These are phyloP conservation scores for Coelopa pilipes DNA, from an alignment of 2,888 invertebrate genomes.

Conservation along the genomic window DNA sequence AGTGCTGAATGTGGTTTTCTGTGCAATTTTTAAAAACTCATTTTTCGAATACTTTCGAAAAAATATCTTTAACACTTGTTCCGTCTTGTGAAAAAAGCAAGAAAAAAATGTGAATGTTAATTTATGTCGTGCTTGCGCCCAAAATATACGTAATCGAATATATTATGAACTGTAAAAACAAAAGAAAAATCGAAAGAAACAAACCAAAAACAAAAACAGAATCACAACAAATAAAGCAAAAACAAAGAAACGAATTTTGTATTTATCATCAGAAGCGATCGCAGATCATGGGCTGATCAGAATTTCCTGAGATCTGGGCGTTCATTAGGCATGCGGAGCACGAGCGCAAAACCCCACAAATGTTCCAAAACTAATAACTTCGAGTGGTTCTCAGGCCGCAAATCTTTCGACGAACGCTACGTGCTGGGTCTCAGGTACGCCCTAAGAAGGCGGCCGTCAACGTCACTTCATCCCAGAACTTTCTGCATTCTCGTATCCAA, in stretches of 20 bases:
- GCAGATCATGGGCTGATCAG: not conserved
- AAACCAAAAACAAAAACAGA: not conserved
- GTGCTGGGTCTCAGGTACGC: too few relatives aligned
- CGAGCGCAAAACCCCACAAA: not conserved
- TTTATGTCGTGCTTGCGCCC: too few relatives aligned
- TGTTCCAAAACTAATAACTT: constrained; percentile 13
- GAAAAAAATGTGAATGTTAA: too few relatives aligned
- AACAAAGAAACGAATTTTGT: not conserved
- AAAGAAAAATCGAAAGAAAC: too few relatives aligned
- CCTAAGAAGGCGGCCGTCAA: too few relatives aligned
- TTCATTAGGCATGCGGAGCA: not conserved
- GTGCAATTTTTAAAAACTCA: not conserved
- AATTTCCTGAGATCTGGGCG: not conserved
- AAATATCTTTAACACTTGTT: too few relatives aligned
- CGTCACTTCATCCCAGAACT: too few relatives aligned
- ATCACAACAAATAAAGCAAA: not conserved
- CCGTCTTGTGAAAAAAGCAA: not conserved
- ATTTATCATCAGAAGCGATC: not conserved
- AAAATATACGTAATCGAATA: not conserved
- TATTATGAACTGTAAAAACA: not conserved
- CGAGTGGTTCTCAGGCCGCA: not conserved
- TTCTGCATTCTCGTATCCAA: too few relatives aligned
- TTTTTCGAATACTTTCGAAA: not conserved
- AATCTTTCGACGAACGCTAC: too few relatives aligned
- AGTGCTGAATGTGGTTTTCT: not conserved